Percentiles rank a stretch among this genome's conserved stretches.
Evolutionary conservation across 1,140 invertebrate species (phyloP).

Genomic region (Diabrotica virgifera): DNA sequence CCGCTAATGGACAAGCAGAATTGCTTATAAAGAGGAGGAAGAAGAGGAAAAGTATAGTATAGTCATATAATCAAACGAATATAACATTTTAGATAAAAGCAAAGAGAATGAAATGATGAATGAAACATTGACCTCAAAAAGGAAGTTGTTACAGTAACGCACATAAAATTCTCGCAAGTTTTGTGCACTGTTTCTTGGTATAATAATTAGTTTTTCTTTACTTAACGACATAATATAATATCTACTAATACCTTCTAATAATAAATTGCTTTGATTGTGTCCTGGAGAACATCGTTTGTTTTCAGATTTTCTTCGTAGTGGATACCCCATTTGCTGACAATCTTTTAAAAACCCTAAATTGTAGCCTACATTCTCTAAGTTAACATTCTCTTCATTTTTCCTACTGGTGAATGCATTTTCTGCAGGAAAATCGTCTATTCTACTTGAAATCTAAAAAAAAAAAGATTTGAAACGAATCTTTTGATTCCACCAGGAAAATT

Average conservation of each 20-base stretch:
- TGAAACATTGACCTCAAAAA: too few relatives aligned
- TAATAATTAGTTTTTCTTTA: not conserved
- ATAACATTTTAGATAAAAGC: too few relatives aligned
- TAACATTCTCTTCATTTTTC: slow-evolving; percentile 39
- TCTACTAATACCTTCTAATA: not conserved
- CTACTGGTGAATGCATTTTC: slow-evolving; percentile 22
- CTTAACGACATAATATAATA: not conserved
- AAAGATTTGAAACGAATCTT: too few relatives aligned
- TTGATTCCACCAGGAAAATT: too few relatives aligned
- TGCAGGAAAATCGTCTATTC: slow-evolving; percentile 28
- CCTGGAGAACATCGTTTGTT: slow-evolving; percentile 45
- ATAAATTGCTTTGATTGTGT: slow-evolving; percentile 35
- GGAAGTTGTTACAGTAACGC: too few relatives aligned
- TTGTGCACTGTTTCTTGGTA: too few relatives aligned
- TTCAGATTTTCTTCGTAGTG: slow-evolving; percentile 44
- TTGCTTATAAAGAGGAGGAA: too few relatives aligned
- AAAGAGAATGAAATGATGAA: too few relatives aligned
- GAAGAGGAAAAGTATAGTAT: too few relatives aligned
- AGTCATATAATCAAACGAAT: too few relatives aligned
- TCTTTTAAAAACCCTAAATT: slow-evolving; percentile 42
- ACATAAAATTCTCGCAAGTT: too few relatives aligned
- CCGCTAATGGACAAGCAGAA: too few relatives aligned
- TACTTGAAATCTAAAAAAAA: not conserved
- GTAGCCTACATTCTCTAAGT: slow-evolving; percentile 36
- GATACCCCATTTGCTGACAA: slow-evolving; percentile 42